phyloP scores from a whole-genome alignment of 1,140 invertebrate genomes.

The Plutomurus gul region DNA sequence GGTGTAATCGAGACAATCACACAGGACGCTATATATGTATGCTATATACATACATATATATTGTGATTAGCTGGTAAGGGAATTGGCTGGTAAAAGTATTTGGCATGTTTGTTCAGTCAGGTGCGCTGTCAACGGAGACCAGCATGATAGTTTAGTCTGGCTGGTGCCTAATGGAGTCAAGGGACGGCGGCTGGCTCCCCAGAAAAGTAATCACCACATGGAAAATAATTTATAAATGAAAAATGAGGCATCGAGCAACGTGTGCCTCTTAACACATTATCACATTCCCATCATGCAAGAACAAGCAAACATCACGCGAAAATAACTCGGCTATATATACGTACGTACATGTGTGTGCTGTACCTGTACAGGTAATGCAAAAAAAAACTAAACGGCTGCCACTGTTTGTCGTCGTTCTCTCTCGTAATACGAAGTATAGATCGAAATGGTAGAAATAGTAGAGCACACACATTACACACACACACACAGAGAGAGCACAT shows the following conservation, averaged over 20 bases:
- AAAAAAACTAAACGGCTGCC: neutral
- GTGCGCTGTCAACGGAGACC: neutral
- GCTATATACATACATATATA: no score
- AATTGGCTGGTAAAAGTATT: neutral
- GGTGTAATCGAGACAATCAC: no score
- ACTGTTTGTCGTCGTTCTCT: neutral
- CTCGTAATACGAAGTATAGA: neutral
- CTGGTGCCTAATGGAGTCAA: neutral
- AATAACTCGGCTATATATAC: no score
- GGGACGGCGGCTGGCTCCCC: neutral
- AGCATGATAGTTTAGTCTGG: neutral
- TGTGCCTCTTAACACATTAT: slow-evolving; percentile 39
- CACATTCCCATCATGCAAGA: slow-evolving; percentile 29
- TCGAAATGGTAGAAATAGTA: no score
- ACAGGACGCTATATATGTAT: no score
- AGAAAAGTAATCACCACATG: slow-evolving; percentile 32
- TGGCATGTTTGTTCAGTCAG: neutral
- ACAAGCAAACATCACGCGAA: neutral
- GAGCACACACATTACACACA: no score
- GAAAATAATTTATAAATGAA: slow-evolving; percentile 35
- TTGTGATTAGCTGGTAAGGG: no score
- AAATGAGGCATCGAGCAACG: slow-evolving; percentile 30
- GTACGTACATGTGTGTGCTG: no score
- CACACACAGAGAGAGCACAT: no score
- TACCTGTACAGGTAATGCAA: neutral